These are phyloP conservation scores for Zingel zingel DNA, from an alignment of 2,113 vertebrate species.

Conservation along the genomic window DNA sequence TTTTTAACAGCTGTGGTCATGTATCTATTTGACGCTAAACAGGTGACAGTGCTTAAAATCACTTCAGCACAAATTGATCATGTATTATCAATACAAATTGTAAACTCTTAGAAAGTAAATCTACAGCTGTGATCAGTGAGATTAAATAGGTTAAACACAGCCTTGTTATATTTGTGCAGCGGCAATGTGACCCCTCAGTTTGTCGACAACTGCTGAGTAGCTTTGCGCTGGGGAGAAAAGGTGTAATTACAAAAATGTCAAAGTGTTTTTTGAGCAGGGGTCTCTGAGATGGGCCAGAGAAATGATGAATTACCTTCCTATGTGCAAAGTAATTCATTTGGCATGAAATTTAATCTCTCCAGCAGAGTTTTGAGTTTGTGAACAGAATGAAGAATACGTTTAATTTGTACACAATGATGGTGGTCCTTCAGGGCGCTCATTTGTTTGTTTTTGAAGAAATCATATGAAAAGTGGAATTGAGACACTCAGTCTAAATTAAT, in stretches of 20 bases:
- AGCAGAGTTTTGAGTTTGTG: conserved; percentile 42
- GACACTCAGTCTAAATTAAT: not conserved
- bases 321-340: conserved; percentile 57
- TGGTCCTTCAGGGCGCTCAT: conserved; percentile 14
- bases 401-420: conserved; percentile 24
- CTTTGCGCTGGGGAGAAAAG: conserved; percentile 47
- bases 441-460: conserved; percentile 25
- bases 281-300: conserved; percentile 46
- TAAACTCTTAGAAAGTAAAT: not conserved
- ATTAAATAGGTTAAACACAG: conserved; percentile 12
- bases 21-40: not conserved
- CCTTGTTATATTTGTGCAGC: conserved; percentile 15
- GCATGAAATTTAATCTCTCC: conserved; percentile 57
- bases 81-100: not conserved
- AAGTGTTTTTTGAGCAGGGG: conserved; percentile 56
- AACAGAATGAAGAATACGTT: conserved; percentile 54
- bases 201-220: conserved; percentile 55
- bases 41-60: not conserved
- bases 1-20: not conserved
- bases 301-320: conserved; percentile 71
- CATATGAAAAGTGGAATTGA: conserved; percentile 5
- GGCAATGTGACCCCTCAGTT: conserved; percentile 32
- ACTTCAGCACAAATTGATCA: not conserved
- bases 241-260: conserved; percentile 76
- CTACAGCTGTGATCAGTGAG: not conserved